Evolutionary conservation across 2,113 vertebrate species (phyloP).

Genomic region (Rhinolophus sinicus): DNA sequence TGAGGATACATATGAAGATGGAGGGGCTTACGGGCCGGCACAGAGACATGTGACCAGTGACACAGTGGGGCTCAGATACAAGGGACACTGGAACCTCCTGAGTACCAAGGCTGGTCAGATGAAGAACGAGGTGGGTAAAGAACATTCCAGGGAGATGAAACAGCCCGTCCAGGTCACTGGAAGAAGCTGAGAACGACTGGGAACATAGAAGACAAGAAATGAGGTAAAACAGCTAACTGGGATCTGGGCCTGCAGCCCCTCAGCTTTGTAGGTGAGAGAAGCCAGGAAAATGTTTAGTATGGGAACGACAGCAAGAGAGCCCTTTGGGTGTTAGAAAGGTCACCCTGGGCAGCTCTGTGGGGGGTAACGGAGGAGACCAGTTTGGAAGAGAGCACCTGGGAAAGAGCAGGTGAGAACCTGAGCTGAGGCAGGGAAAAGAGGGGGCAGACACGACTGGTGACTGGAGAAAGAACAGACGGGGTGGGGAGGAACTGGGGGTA

Average conservation of each 20-base stretch:
- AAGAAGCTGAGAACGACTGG: not conserved
- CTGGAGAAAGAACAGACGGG: not conserved
- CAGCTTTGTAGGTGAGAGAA: not conserved
- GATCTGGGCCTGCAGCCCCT: no score
- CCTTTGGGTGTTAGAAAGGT: not conserved
- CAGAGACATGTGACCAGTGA: not conserved
- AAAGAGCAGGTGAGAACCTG: not conserved
- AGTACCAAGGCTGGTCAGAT: not conserved
- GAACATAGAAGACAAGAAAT: not conserved
- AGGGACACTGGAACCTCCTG: not conserved
- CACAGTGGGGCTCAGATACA: not conserved
- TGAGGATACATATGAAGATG: not conserved
- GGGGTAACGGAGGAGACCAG: not conserved
- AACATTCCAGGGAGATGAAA: not conserved
- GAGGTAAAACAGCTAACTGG: not conserved
- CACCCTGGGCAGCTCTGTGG: not conserved
- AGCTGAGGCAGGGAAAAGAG: not conserved
- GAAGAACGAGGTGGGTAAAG: not conserved
- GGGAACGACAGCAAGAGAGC: rapidly evolving
- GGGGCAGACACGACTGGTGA: rapidly evolving
- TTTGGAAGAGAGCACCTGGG: not conserved
- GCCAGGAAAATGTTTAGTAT: not conserved
- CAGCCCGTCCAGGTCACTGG: not conserved
- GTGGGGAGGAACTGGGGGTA: no score
- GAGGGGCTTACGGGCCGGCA: not conserved